Base-by-base conservation (phyloP, 2,888 invertebrate species). In the Agrenia bidenticulata region DNA sequence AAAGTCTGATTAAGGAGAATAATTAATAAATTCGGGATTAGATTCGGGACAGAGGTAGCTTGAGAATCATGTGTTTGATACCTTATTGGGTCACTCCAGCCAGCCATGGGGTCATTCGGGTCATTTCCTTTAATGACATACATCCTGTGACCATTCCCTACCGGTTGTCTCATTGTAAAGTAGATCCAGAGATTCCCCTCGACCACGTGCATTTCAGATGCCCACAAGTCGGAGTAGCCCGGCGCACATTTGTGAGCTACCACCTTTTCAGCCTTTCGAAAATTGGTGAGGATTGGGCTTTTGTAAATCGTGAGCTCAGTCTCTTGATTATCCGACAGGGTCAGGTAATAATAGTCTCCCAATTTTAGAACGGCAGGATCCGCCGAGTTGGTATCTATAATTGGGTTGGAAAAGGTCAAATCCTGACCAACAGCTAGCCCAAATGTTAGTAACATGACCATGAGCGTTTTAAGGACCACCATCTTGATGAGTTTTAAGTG, bases 141-240 rank as follows among this genome's bases (percentile, higher is more conserved):
- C 66, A 72, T 69, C 37, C 66, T 60, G 45, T 69, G 69, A 51
- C 54, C 51, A 11, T 45, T 50, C n/a, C n/a, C n/a, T n/a, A n/a
- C n/a, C n/a, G n/a, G n/a, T n/a, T n/a, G n/a, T 39, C 65, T 11
- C 65, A 65, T 65, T 21, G 64, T 63, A 39, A 72, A 72, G 53
- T 72, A 66, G 56, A 72, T 66, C 57, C 65, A 73, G 11, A 73
- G 50, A 7, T 64, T 57, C n/a, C 69, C 70, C 26, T 70, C 37
- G 0, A 73, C 64, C 27, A 49, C 2, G 42, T 73, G 73, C 67
- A 73, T 73, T 62, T 73, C 73, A 19, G 63, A 63, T 0, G 66
- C 67, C 72, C 72, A 72, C 2, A 72, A 50, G 27, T 72, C 64
- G 0, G 56, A 54, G 49, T 45, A 69, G 23, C 67, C 66, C 39